Conservation (phyloP, 92 coral and sea anemone genomes). For the Epizoanthus ramosus region DNA sequence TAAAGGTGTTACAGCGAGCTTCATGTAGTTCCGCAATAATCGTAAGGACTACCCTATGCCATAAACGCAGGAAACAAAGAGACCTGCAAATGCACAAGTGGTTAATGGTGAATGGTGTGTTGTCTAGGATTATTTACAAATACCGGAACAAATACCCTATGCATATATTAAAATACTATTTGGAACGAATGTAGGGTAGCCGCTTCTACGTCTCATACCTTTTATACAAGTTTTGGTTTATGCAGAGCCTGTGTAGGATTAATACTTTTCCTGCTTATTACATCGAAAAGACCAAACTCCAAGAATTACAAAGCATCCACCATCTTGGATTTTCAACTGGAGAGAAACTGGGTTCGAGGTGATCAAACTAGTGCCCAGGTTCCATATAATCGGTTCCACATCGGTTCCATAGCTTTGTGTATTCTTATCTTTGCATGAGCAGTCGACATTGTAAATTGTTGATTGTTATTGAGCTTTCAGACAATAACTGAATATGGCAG, state of each 20-base stretch:
- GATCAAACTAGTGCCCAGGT: background rate
- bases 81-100: background rate
- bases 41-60: background rate
- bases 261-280: background rate
- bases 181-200: too few relatives aligned
- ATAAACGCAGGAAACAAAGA: background rate
- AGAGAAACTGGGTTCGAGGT: too few relatives aligned
- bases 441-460: too few relatives aligned
- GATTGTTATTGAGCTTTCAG: too few relatives aligned
- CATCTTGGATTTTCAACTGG: too few relatives aligned
- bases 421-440: too few relatives aligned
- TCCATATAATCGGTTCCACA: too few relatives aligned
- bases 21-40: background rate
- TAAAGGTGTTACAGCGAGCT: background rate
- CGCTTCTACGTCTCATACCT: too few relatives aligned
- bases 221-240: too few relatives aligned
- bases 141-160: background rate
- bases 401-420: background rate
- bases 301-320: too few relatives aligned
- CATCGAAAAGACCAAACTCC: background rate
- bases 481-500: background rate
- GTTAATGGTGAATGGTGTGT: too few relatives aligned
- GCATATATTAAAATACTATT: background rate
- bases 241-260: background rate
- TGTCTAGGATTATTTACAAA: background rate